These are phyloP conservation scores for Crotophaga sulcirostris DNA, from an alignment of 2,113 vertebrate genomes.

Conservation along the genomic window DNA sequence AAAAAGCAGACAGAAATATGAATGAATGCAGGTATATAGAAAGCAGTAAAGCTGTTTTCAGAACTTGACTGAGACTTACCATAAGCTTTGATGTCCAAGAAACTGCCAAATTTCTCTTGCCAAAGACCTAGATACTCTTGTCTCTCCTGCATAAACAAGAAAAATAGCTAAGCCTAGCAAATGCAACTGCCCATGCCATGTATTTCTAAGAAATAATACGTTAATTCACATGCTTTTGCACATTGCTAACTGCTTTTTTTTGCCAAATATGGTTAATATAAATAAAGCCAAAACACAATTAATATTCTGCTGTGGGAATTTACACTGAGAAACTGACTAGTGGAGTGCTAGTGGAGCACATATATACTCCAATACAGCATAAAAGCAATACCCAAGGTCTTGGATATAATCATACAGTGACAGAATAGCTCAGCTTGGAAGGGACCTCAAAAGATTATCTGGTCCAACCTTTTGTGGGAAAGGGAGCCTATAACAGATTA, in stretches of 20 bases:
- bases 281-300: not conserved
- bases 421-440: not conserved
- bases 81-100: conserved; percentile 87
- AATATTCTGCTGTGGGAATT: not conserved
- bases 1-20: not conserved
- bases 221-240: not conserved
- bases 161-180: not conserved
- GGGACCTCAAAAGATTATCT: not conserved
- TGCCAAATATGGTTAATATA: not conserved
- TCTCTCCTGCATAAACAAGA: conserved; percentile 67
- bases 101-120: conserved; percentile 85
- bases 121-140: conserved; percentile 77
- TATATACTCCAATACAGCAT: not conserved
- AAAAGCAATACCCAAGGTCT: not conserved
- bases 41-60: conserved; percentile 34
- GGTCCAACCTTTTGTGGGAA: not conserved
- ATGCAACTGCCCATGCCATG: not conserved
- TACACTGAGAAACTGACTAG: not conserved
- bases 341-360: not conserved
- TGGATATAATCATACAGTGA: not conserved
- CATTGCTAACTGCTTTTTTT: not conserved
- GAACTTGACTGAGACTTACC: conserved; percentile 72
- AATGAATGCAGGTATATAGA: not conserved
- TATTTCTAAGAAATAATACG: not conserved
- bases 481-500: not conserved